These are phyloP conservation scores for Oryzias melastigma DNA, from an alignment of 2,113 vertebrate species.

Conservation along the genomic window DNA sequence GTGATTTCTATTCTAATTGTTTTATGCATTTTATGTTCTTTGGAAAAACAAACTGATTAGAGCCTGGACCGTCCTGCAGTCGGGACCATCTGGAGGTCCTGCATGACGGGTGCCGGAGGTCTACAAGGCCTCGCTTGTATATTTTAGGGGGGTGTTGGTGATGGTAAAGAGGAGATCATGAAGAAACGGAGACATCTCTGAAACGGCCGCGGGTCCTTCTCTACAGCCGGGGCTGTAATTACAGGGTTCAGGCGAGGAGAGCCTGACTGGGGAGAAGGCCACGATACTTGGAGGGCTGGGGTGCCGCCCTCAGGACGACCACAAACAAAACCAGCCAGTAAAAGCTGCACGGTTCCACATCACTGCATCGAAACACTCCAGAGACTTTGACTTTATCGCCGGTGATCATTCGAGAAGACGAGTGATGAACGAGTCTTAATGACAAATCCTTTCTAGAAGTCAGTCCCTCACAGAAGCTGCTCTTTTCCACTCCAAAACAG, in stretches of 20 bases:
- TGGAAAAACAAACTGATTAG: constrained; percentile 27
- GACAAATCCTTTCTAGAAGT: too few species aligned
- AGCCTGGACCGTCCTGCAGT: constrained; percentile 58
- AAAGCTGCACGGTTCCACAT: constrained; percentile 44
- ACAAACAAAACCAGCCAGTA: constrained; percentile 46
- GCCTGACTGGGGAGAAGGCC: constrained; percentile 46
- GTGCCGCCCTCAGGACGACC: constrained; percentile 68
- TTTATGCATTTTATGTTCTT: too few species aligned
- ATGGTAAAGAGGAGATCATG: constrained; percentile 26
- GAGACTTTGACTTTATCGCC: neutral
- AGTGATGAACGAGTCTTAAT: too few species aligned
- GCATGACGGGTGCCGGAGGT: constrained; percentile 58
- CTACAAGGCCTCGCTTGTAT: constrained; percentile 30
- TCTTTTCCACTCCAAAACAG: too few species aligned
- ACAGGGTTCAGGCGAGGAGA: constrained; percentile 65
- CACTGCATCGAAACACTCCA: constrained; percentile 32
- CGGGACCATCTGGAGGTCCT: constrained; percentile 69
- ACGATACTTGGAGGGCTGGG: constrained; percentile 65
- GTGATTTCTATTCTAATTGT: too few species aligned
- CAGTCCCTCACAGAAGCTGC: too few species aligned
- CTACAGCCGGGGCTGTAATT: constrained; percentile 67
- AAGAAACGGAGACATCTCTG: constrained; percentile 23
- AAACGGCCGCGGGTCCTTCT: constrained; percentile 58
- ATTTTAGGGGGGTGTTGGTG: neutral
- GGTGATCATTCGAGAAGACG: too few species aligned